A percentile compares a stretch with the other conserved stretches of the same genome.
phyloP scores from a whole-genome alignment of 1,140 invertebrate species.

The Chrysopa pallens region DNA sequence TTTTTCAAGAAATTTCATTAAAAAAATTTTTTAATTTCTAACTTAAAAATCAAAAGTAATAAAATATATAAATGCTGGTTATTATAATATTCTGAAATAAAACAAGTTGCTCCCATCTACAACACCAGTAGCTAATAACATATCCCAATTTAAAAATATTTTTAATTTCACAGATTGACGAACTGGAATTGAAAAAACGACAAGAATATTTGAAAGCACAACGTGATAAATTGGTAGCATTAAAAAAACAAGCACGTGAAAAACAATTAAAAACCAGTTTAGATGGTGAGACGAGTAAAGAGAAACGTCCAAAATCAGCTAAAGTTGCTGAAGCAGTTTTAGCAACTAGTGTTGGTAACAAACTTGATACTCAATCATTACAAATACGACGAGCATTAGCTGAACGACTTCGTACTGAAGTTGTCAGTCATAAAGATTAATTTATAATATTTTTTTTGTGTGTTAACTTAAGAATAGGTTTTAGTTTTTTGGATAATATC shows the following conservation, averaged over 20 bases:
- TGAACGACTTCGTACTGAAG: slow-evolving; percentile 64
- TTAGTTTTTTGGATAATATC: no score
- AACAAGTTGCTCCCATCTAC: no score
- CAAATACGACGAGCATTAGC: slow-evolving; percentile 66
- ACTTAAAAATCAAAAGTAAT: no score
- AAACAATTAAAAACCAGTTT: slow-evolving; percentile 45
- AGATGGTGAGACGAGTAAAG: slow-evolving; percentile 12
- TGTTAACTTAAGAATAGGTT: no score
- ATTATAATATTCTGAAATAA: no score
- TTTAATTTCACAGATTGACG: slow-evolving; percentile 19
- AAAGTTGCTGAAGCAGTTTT: slow-evolving; percentile 44
- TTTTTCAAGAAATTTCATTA: no score
- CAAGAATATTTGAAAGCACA: slow-evolving; percentile 73
- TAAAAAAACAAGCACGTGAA: slow-evolving; percentile 72
- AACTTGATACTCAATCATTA: slow-evolving; percentile 36
- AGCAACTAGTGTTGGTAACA: slow-evolving; percentile 15
- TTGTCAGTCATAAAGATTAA: slow-evolving; percentile 26
- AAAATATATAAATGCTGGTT: no score
- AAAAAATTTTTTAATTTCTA: no score
- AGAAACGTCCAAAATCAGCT: slow-evolving; percentile 44
- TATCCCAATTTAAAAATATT: no score
- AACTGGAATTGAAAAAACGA: slow-evolving; percentile 55
- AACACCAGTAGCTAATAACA: no score
- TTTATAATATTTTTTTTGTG: slow-evolving; percentile 2
- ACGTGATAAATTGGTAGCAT: slow-evolving; percentile 70